Conservation (phyloP, 2,797 vertebrate species). For the Rhinella marina region DNA sequence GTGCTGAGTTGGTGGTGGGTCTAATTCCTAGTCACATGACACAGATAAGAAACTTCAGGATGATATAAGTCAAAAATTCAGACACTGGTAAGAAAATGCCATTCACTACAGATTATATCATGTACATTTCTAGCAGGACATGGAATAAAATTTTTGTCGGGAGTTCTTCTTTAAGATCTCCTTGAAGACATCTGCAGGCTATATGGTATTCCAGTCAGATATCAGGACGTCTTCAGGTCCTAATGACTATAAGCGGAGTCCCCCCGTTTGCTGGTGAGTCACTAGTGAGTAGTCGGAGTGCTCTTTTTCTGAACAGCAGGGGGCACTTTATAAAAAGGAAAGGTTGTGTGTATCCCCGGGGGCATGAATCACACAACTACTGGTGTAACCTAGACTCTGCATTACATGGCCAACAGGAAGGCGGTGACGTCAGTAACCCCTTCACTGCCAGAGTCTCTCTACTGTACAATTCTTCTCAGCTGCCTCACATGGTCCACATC, state of each 20-base stretch:
- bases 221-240: background rate
- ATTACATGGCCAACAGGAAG: background rate
- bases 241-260: background rate
- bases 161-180: too few relatives aligned
- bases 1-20: too few relatives aligned
- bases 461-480: background rate
- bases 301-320: background rate
- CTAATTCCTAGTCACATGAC: too few relatives aligned
- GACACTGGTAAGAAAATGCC: too few relatives aligned
- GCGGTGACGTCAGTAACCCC: background rate
- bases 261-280: background rate
- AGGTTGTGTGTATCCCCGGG: background rate
- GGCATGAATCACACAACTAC: conserved; percentile 22
- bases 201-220: background rate
- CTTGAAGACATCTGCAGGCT: background rate
- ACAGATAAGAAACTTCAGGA: too few relatives aligned
- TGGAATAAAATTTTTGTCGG: too few relatives aligned
- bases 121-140: too few relatives aligned
- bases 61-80: too few relatives aligned
- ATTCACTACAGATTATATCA: too few relatives aligned
- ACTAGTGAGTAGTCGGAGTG: background rate
- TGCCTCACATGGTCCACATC: background rate
- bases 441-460: background rate
- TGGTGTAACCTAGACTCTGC: background rate
- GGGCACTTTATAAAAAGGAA: background rate